Evolutionary conservation across 1,140 invertebrate species (phyloP).

Genomic region (Drosophila nebulosa): DNA sequence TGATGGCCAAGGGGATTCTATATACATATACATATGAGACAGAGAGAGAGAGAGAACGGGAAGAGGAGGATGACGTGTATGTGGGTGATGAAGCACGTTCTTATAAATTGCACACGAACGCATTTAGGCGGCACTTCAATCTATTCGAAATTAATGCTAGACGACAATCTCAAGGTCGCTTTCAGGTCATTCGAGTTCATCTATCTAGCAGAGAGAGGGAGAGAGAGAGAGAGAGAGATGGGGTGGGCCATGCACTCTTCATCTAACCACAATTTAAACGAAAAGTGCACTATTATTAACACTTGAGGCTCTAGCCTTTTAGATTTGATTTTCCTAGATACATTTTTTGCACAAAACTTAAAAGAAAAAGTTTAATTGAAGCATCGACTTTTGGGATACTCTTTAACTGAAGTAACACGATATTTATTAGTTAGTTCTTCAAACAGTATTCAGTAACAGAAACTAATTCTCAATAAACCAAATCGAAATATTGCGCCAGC

Average conservation of each 20-base stretch:
- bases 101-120: constrained; percentile 63
- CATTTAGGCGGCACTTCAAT: constrained; percentile 58
- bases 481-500: too few relatives aligned
- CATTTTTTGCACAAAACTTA: too few relatives aligned
- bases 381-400: too few relatives aligned
- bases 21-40: too few relatives aligned
- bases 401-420: too few relatives aligned
- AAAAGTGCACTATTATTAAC: constrained; percentile 65
- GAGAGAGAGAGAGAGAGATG: too few relatives aligned
- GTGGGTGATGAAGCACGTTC: constrained; percentile 38
- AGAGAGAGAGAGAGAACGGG: too few relatives aligned
- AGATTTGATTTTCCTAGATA: not conserved
- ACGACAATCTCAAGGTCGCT: constrained; percentile 28
- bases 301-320: constrained; percentile 31
- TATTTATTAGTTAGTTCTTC: too few relatives aligned
- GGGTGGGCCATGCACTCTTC: not conserved
- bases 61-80: not conserved
- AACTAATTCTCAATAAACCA: too few relatives aligned
- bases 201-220: not conserved
- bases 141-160: constrained; percentile 55
- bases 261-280: not conserved
- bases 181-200: constrained; percentile 30
- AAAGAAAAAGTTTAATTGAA: too few relatives aligned
- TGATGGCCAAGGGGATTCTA: not conserved
- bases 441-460: too few relatives aligned